Base-by-base conservation (phyloP, 2,888 invertebrate species). In the Eupeodes luniger region DNA sequence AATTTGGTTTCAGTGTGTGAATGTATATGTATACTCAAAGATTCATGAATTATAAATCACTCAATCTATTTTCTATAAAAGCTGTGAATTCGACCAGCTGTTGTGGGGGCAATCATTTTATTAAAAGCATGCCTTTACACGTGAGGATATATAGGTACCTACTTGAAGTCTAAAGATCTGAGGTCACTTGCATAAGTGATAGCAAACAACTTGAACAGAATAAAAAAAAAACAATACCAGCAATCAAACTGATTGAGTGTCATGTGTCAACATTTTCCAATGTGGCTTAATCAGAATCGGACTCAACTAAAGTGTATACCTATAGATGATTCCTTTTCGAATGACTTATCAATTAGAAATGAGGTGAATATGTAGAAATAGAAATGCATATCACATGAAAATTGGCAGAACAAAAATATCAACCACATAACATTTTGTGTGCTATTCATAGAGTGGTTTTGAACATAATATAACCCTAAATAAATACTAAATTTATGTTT, bases 301-400 rank as follows among this genome's bases (percentile, higher is more conserved):
- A 19, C 36, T 16, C 19, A 4, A 27, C 16, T 34, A 6, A 16
- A 55, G 7, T 34, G 5, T 12, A 19, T 10, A 6, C 1, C 7
- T 7, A 7, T 53, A 53, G 9, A 64, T 66, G 47, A 66, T 69
- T 1, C 0, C 70, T 67, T 44, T 62, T 44, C n/a, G 64, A 77
- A 59, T 70, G 70, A 85, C 72, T 81, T 81, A 85, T 81, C 72
- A 85, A 85, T 74, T 66, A 77, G 34, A 59, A 53, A 51, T 51
- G 64, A 61, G 27, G 16, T 53, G 67, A n/a, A 27, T 44, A 2
- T 49, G 5, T 4, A 12, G 10, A 11, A 14, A 4, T 14, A 49
- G 49, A 12, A 14, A 5, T 11, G 14, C 12, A 49, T n/a, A 49
- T 5, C 11, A 49, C 5, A 66, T 69, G 11, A 11, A n/a, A 49